These are phyloP conservation scores for Neuroscelio doddi DNA, from an alignment of 2,888 invertebrate species.

Conservation along the genomic window DNA sequence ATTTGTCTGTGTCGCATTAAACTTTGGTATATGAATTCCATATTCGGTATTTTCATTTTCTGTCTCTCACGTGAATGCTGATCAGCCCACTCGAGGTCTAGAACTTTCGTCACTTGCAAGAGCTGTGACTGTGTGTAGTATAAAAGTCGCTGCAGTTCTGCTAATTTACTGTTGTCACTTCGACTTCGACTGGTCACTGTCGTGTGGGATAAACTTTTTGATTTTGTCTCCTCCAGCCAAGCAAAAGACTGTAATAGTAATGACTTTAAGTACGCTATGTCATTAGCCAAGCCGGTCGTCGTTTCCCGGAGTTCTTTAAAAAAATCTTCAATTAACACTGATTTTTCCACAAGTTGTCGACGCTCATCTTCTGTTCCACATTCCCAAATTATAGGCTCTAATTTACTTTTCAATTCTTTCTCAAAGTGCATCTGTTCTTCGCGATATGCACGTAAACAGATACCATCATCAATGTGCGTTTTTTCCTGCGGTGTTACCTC, in stretches of 20 bases:
- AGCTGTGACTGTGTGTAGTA: constrained; percentile 85
- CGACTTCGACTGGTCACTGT: constrained; percentile 75
- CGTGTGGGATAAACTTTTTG: constrained; percentile 70
- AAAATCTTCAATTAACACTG: constrained; percentile 76
- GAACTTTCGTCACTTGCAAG: constrained; percentile 79
- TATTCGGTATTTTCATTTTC: constrained; percentile 78
- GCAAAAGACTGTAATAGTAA: constrained; percentile 75
- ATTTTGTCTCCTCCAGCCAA: constrained; percentile 76
- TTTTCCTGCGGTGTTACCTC: constrained; percentile 49
- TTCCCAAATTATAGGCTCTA: constrained; percentile 63
- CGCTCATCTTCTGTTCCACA: constrained; percentile 77
- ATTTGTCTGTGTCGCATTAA: constrained; percentile 83
- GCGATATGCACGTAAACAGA: constrained; percentile 60
- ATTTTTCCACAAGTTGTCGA: constrained; percentile 72
- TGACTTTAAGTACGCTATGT: constrained; percentile 76
- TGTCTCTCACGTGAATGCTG: constrained; percentile 58
- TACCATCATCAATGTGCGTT: constrained; percentile 54
- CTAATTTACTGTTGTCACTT: constrained; percentile 78
- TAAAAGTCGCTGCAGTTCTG: constrained; percentile 79
- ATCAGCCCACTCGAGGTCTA: constrained; percentile 85
- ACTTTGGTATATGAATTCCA: constrained; percentile 86
- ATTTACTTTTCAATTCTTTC: constrained; percentile 59
- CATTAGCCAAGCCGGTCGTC: constrained; percentile 75
- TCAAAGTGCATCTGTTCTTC: constrained; percentile 65
- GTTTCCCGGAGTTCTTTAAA: constrained; percentile 78